These are phyloP conservation scores for Sylvilagus bachmani DNA, from an alignment of 2,113 vertebrate species.

Conservation along the genomic window DNA sequence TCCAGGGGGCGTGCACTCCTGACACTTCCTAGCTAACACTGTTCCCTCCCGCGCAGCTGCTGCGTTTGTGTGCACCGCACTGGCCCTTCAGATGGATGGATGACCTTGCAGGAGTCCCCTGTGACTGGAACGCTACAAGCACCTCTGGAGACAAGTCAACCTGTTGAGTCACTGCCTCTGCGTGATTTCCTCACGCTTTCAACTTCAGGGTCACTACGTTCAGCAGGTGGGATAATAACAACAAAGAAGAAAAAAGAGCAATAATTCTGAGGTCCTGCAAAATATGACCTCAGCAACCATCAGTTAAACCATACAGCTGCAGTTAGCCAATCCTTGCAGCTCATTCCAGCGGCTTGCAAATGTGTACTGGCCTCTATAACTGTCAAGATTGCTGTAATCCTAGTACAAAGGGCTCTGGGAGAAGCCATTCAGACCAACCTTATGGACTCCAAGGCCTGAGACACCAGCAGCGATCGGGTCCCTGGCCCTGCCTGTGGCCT, in stretches of 20 bases:
- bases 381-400: not conserved
- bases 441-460: not conserved
- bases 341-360: not conserved
- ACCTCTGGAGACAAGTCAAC: not conserved
- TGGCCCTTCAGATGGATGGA: not conserved
- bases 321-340: not conserved
- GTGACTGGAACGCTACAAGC: not conserved
- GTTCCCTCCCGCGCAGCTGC: not conserved
- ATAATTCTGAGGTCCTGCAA: not conserved
- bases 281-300: not conserved
- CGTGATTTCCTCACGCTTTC: not conserved
- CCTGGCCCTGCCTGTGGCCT: not conserved
- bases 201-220: not conserved
- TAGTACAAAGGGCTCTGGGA: not conserved
- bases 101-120: not conserved
- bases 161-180: not conserved
- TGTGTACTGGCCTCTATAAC: not conserved
- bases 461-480: not conserved
- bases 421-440: not conserved
- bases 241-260: not conserved
- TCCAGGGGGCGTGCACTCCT: not conserved
- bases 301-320: not conserved
- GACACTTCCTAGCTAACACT: not conserved
- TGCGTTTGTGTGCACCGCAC: fast-evolving
- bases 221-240: not conserved